These are phyloP conservation scores for Brachionichthys hirsutus DNA, from an alignment of 2,113 vertebrate species.

Conservation along the genomic window DNA sequence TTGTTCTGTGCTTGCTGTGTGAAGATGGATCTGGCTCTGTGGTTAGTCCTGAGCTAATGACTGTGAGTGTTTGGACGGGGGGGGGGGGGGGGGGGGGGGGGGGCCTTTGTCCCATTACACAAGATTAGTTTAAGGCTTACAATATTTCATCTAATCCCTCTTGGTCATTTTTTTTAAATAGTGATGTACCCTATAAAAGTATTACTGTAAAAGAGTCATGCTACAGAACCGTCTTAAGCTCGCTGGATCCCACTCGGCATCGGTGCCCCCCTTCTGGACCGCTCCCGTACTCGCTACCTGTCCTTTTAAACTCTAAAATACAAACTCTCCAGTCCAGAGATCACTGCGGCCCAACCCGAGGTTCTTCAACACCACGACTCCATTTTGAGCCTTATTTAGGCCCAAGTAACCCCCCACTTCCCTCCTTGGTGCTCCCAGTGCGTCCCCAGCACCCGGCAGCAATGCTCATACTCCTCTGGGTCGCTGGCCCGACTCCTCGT, in stretches of 20 bases:
- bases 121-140: conserved; percentile 69
- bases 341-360: conserved; percentile 32
- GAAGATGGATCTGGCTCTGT: conserved; percentile 19
- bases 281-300: not conserved
- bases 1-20: conserved; percentile 3
- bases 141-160: conserved; percentile 36
- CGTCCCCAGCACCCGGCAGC: conserved; percentile 96
- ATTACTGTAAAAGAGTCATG: conserved; percentile 67
- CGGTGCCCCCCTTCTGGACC: conserved; percentile 45
- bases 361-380: conserved; percentile 9
- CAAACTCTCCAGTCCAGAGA: conserved; percentile 36
- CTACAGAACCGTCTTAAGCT: conserved; percentile 61
- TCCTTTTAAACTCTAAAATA: not conserved
- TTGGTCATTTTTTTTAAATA: conserved; percentile 35
- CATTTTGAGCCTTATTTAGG: conserved; percentile 59
- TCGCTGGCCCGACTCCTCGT: conserved; percentile 59
- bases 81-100: not conserved
- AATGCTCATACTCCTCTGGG: conserved; percentile 93
- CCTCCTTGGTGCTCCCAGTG: conserved; percentile 78
- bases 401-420: conserved; percentile 66
- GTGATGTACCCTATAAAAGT: conserved; percentile 59
- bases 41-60: conserved; percentile 71
- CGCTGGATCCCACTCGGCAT: conserved; percentile 43
- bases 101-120: conserved; percentile 20
- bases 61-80: conserved; percentile 15